Percentiles rank a stretch among this genome's conserved stretches.
phyloP scores from a whole-genome alignment of 92 coral and sea anemone genomes.

The Blastomussa wellsi region DNA sequence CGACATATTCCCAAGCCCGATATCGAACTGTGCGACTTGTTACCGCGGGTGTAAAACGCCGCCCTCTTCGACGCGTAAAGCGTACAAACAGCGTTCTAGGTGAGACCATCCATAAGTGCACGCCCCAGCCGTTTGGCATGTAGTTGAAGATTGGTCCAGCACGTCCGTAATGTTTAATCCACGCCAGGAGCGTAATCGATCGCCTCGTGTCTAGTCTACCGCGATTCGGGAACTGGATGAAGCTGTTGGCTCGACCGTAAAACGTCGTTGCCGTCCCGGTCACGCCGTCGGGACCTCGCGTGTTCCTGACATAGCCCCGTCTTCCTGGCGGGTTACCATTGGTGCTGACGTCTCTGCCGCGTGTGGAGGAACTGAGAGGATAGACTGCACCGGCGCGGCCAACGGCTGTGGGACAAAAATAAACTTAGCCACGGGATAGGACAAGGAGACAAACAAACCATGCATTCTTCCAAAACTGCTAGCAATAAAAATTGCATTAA shows the following conservation, averaged over 20 bases:
- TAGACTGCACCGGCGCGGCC: slow-evolving; percentile 72
- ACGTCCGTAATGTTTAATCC: slow-evolving; percentile 55
- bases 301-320: slow-evolving; percentile 39
- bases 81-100: slow-evolving; percentile 54
- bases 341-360: slow-evolving; percentile 67
- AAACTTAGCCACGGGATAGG: neutral
- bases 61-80: slow-evolving; percentile 52
- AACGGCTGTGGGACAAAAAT: slow-evolving; percentile 18
- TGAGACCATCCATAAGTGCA: slow-evolving; percentile 58
- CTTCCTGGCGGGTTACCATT: slow-evolving; percentile 58
- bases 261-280: slow-evolving; percentile 53
- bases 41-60: slow-evolving; percentile 48
- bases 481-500: neutral
- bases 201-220: slow-evolving; percentile 61
- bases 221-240: slow-evolving; percentile 62
- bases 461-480: neutral
- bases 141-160: slow-evolving; percentile 75
- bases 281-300: slow-evolving; percentile 64
- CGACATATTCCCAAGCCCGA: slow-evolving; percentile 61
- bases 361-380: slow-evolving; percentile 57
- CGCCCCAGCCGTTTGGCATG: slow-evolving; percentile 66
- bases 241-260: slow-evolving; percentile 61
- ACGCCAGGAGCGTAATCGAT: slow-evolving; percentile 63
- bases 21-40: slow-evolving; percentile 43
- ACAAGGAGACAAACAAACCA: neutral